phyloP scores from a whole-genome alignment of 2,113 vertebrate genomes.

The Triplophysa rosa region DNA sequence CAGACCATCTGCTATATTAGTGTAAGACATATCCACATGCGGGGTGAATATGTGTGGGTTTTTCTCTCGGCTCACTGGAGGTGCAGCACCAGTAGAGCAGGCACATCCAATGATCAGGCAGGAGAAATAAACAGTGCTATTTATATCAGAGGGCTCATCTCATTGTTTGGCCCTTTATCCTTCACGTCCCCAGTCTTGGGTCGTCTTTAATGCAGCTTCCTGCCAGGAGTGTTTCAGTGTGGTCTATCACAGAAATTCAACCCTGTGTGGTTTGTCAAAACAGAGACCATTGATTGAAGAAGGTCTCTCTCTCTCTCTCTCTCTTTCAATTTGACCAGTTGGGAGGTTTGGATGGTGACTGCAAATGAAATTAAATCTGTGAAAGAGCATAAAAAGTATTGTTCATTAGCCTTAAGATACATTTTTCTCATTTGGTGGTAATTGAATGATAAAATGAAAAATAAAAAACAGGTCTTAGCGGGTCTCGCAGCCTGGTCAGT shows the following conservation, averaged over 20 bases:
- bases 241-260: slow-evolving; percentile 55
- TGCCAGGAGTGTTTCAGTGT: slow-evolving; percentile 57
- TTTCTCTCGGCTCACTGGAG: slow-evolving; percentile 28
- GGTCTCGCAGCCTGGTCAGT: too few relatives aligned
- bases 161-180: slow-evolving; percentile 39
- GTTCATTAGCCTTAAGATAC: not conserved
- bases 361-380: not conserved
- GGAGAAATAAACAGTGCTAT: slow-evolving; percentile 56
- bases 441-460: not conserved
- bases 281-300: slow-evolving; percentile 34
- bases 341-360: not conserved
- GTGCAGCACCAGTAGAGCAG: slow-evolving; percentile 31
- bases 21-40: slow-evolving; percentile 47
- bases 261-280: slow-evolving; percentile 55
- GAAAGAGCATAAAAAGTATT: not conserved
- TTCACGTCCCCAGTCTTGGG: slow-evolving; percentile 22
- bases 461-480: too few relatives aligned
- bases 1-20: slow-evolving; percentile 52
- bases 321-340: slow-evolving; percentile 23
- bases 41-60: slow-evolving; percentile 36
- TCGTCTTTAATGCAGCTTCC: not conserved
- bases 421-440: not conserved
- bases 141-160: slow-evolving; percentile 49
- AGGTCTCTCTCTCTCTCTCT: not conserved
- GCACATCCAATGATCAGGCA: slow-evolving; percentile 41